Evolutionary conservation across 2,113 vertebrate genomes (phyloP).

Genomic region (Cephalopholis sonnerati): DNA sequence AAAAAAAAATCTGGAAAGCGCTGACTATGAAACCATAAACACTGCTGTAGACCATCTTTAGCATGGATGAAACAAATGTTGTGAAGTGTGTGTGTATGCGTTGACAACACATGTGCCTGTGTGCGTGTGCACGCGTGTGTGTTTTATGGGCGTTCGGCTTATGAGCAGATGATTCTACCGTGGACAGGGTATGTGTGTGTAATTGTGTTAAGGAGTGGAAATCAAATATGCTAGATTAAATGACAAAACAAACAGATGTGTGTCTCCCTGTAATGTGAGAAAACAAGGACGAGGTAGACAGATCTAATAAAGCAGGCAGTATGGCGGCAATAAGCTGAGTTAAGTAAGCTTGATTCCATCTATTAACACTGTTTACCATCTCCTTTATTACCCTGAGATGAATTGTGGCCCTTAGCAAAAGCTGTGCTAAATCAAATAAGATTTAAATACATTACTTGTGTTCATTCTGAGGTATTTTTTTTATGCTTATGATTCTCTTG

Average conservation of each 20-base stretch:
- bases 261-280: constrained; percentile 71
- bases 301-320: constrained; percentile 78
- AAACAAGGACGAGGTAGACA: constrained; percentile 66
- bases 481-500: constrained; percentile 5
- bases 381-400: constrained; percentile 74
- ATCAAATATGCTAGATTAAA: constrained; percentile 81
- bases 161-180: constrained; percentile 51
- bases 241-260: constrained; percentile 80
- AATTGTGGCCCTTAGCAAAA: constrained; percentile 68
- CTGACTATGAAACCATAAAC: constrained; percentile 15
- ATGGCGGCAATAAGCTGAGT: constrained; percentile 74
- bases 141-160: constrained; percentile 28
- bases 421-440: constrained; percentile 51
- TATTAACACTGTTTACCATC: constrained; percentile 80
- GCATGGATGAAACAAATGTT: constrained; percentile 5
- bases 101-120: too few relatives aligned
- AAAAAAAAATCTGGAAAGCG: neutral
- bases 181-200: constrained; percentile 53
- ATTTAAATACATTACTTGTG: constrained; percentile 51
- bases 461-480: constrained; percentile 42
- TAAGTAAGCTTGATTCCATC: constrained; percentile 80
- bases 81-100: neutral
- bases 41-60: constrained; percentile 15
- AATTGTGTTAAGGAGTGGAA: constrained; percentile 74
- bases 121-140: neutral